Evolutionary conservation across 2,888 invertebrate genomes (phyloP).

Genomic region (Galerucella nymphaeae): DNA sequence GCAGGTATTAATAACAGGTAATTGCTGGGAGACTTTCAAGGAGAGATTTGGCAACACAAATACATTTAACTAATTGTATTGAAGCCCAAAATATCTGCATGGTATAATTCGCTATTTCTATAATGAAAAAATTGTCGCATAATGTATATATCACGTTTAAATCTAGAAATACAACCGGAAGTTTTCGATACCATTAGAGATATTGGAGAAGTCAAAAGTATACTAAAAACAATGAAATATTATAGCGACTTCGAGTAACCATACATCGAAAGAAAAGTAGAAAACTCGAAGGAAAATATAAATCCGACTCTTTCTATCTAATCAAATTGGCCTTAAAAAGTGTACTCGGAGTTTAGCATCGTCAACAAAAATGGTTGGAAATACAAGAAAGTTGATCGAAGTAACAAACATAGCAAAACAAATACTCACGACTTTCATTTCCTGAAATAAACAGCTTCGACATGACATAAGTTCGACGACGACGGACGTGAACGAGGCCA

Average conservation of each 20-base stretch:
- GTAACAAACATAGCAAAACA: constrained; percentile 58
- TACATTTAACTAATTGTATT: neutral
- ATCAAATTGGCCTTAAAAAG: constrained; percentile 53
- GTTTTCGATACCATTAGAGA: constrained; percentile 36
- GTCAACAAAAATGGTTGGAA: constrained; percentile 49
- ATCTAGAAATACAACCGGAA: constrained; percentile 19
- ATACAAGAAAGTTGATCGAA: constrained; percentile 55
- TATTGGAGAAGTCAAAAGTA: constrained; percentile 37
- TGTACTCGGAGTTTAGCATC: constrained; percentile 49
- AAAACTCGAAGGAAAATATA: constrained; percentile 33
- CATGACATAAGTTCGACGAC: constrained; percentile 50
- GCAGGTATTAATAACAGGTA: no score
- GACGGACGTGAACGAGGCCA: constrained; percentile 4
- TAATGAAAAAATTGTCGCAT: constrained; percentile 25
- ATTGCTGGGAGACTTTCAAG: neutral
- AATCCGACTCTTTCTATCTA: constrained; percentile 48
- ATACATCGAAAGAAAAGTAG: constrained; percentile 26
- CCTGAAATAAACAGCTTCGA: constrained; percentile 60
- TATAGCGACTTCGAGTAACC: constrained; percentile 22
- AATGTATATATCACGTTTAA: constrained; percentile 31
- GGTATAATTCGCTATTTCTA: neutral
- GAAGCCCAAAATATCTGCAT: neutral
- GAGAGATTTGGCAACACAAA: neutral
- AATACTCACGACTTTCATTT: constrained; percentile 60
- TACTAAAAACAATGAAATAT: constrained; percentile 39